Base-by-base conservation (phyloP, 2,888 invertebrate species). In the Cephonodes hylas region DNA sequence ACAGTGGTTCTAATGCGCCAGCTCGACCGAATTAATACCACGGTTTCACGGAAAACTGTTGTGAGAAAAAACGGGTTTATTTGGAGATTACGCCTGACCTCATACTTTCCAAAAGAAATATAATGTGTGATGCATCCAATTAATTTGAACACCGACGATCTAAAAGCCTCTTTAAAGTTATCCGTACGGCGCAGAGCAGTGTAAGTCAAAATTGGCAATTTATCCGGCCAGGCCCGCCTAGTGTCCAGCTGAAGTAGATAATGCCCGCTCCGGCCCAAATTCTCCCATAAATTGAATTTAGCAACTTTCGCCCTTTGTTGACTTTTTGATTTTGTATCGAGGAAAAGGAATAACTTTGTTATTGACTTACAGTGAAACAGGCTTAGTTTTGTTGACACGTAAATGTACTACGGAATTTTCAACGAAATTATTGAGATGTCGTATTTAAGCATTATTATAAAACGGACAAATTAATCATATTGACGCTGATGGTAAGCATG, bases 181-280 rank as follows among this genome's bases (percentile, higher is more conserved):
- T 53, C 31, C 31, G 31, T 53, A 31, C 31, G 27, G 22, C 27
- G 23, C 34, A 38, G 46, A 59, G 31, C 57, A 27, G 45, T 58
- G 81, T 83, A 82, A 83, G 82, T 84, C 80, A 84, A 87, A 86
- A 87, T 88, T 88, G 86, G 67, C 88, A 88, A 88, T 88, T 88
- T 88, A 85, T 82, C 79, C 79, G 73, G 74, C 71, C 75, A 70
- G 63, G 72, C 73, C 68, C 70, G 70, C 66, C 66, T 69, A 73
- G 68, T 71, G 73, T 69, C 72, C 71, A 65, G 63, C 65, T 69
- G 70, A 69, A 77, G 79, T 77, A 84, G 84, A 85, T 86, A 85
- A 85, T 83, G 82, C 80, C 78, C 77, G 74, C 76, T 77, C 72
- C 68, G 73, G 64, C 77, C 77, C 78, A 83, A 87, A 85, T 85